Base-by-base conservation (phyloP, 2,797 vertebrate genomes). In the Catostomus latipinnis region DNA sequence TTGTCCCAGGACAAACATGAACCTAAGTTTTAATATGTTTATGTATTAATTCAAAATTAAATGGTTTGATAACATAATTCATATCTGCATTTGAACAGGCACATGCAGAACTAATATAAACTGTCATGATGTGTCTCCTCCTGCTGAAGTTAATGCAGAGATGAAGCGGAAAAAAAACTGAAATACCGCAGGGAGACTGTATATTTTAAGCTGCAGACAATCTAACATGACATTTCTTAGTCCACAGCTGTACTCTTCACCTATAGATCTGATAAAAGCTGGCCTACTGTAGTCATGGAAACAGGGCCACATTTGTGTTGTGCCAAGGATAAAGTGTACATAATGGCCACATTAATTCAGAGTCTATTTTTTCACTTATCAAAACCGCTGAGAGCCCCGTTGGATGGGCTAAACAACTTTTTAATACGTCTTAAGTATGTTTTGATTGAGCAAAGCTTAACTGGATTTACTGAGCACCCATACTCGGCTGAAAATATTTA, bases 281-380 rank as follows among this genome's bases (percentile, higher is more conserved):
- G 11, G 10, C 22, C 9, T 50, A 78, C 66, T 58, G 77, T 66
- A 72, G 58, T 70, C 77, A 80, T 60, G 72, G 68, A 72, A 75
- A 80, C 61, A 52, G 16, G 9, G 79, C 43, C n/a, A 70, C 43
- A 48, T 48, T 56, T 67, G 63, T 54, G 70, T 62, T 63, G 22
- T 54, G 66, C 16, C 11, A 8, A 34, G 63, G 10, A 62, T 4
- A 65, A 48, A 63, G 63, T 45, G 11, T 49, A 16, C 46, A 34
- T 50, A 52, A n/a, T 52, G 46, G 13, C 56, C 46, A 61, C 48
- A 22, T 67, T 10, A 58, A 34, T 22, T 66, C 34, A 66, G 60
- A 53, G 49, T 45, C 22, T 5, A 46, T 22, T 74, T 63, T 57
- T 46, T 22, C 10, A 66, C 50, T 13, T 22, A 62, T 56, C 52